A percentile compares a stretch with the other conserved stretches of the same genome.
Evolutionary conservation across 2,113 vertebrate species (phyloP).

Genomic region (Etheostoma cragini): DNA sequence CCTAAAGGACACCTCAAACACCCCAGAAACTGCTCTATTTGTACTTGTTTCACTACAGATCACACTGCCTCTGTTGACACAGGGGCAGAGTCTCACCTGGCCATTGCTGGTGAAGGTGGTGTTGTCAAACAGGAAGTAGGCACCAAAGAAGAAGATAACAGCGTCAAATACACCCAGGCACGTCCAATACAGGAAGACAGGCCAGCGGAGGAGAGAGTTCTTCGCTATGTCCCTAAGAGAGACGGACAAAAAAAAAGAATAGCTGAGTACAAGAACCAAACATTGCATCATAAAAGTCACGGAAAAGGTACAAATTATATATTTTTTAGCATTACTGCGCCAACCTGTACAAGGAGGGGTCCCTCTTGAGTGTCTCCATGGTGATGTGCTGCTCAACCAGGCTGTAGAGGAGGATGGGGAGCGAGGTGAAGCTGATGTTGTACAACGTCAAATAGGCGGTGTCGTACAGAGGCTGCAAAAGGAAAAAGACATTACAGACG

Average conservation of each 20-base stretch:
- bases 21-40: slow-evolving; percentile 4
- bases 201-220: slow-evolving; percentile 95
- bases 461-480: slow-evolving; percentile 93
- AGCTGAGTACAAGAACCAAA: background rate
- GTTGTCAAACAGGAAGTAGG: slow-evolving; percentile 97
- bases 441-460: slow-evolving; percentile 97
- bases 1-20: slow-evolving; percentile 17
- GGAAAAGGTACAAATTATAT: background rate
- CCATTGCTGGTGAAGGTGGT: slow-evolving; percentile 96
- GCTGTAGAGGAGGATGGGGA: slow-evolving; percentile 97
- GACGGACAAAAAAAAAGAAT: background rate
- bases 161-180: slow-evolving; percentile 96
- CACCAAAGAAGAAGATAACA: slow-evolving; percentile 97
- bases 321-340: background rate
- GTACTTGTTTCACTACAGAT: background rate
- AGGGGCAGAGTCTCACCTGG: slow-evolving; percentile 86
- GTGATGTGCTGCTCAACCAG: slow-evolving; percentile 95
- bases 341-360: slow-evolving; percentile 93
- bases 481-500: slow-evolving; percentile 25
- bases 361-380: slow-evolving; percentile 90
- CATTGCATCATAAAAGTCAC: background rate
- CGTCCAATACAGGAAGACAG: slow-evolving; percentile 96
- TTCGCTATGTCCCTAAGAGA: slow-evolving; percentile 92
- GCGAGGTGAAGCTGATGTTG: slow-evolving; percentile 99
- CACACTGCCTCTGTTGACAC: background rate